These are phyloP conservation scores for Yasuhikotakia modesta DNA, from an alignment of 2,797 vertebrate species.

Conservation along the genomic window DNA sequence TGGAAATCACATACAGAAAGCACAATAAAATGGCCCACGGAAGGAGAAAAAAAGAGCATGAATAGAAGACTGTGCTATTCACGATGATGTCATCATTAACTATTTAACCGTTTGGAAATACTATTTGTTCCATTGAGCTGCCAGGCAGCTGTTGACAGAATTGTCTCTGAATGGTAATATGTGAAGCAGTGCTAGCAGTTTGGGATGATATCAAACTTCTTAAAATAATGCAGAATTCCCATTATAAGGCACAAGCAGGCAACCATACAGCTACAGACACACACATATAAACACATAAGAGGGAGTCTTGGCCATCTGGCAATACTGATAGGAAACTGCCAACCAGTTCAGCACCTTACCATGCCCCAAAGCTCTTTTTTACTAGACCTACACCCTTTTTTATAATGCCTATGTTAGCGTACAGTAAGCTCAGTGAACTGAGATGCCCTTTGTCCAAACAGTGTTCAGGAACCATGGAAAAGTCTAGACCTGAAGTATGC, in stretches of 20 bases:
- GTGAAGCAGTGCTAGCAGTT: slow-evolving; percentile 19
- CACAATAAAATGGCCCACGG: slow-evolving; percentile 21
- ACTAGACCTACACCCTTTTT: slow-evolving; percentile 26
- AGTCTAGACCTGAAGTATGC: neutral
- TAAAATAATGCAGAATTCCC: slow-evolving; percentile 24
- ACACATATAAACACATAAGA: slow-evolving; percentile 7
- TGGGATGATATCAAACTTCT: slow-evolving; percentile 23
- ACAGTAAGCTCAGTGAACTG: slow-evolving; percentile 12
- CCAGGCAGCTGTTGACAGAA: slow-evolving; percentile 49
- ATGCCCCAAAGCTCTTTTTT: slow-evolving; percentile 37
- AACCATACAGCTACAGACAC: neutral
- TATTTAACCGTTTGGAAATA: slow-evolving; percentile 55
- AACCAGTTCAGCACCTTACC: slow-evolving; percentile 36
- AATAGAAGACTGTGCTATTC: slow-evolving; percentile 41
- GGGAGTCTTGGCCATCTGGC: slow-evolving; percentile 44
- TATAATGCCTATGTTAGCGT: slow-evolving; percentile 15
- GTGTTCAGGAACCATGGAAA: slow-evolving; percentile 6
- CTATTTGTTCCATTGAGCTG: slow-evolving; percentile 29
- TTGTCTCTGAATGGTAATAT: slow-evolving; percentile 31
- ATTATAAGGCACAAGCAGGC: neutral
- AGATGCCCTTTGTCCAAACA: slow-evolving; percentile 7
- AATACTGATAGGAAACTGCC: slow-evolving; percentile 42
- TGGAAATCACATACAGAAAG: slow-evolving; percentile 45
- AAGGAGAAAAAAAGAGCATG: slow-evolving; percentile 24
- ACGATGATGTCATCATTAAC: slow-evolving; percentile 54